Evolutionary conservation across 2,797 vertebrate species (phyloP), one percentile per base, ranked within the genome.

Genomic region (Peromyscus attwateri): DNA sequence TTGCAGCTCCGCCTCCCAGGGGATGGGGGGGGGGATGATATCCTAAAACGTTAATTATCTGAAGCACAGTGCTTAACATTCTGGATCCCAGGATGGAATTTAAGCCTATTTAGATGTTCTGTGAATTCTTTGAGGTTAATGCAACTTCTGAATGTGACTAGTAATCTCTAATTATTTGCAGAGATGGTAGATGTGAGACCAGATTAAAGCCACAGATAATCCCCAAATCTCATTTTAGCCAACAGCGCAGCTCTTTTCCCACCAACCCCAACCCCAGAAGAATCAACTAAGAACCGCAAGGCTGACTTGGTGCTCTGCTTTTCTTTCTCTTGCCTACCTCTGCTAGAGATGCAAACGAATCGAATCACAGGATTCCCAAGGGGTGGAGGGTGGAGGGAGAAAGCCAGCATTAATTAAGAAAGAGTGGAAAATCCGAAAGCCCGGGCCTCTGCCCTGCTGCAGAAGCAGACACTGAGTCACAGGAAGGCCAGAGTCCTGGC

Each of bases 51-150:
- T 80, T 97, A 94, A 96, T 96, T 95, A 89, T 93, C 89, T 92
- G 71, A n/a, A 93, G 16, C 23, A 17, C 9, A 95, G 60, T 70
- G 73, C 92, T 97, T 97, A 95, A 91, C 79, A 89, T 94, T 96
- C 95, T 97, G 91, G 88, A 91, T 84, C 92, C 82, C 75, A 49
- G 95, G 64, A 95, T 95, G 75, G 75, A 89, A 93, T 95, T 95
- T 97, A 97, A 98, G 94, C 97, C 95, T 96, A 91, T 88, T 97
- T 95, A 94, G 82, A 94, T 97, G 95, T 97, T 95, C 89, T 96
- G 87, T 87, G 91, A 96, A 97, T 96, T 96, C 97, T 96, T 95
- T 81, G 94, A 97, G 87, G 87, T 91, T 91, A 96, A 95, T 77
- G 82, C 94, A 97, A 84, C 95, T 94, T 95, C 87, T 98, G 95